Percentiles rank a stretch among this genome's conserved stretches.
These are phyloP conservation scores for Helicolenus hilgendorfi DNA, from an alignment of 2,797 vertebrate genomes.

Conservation along the genomic window DNA sequence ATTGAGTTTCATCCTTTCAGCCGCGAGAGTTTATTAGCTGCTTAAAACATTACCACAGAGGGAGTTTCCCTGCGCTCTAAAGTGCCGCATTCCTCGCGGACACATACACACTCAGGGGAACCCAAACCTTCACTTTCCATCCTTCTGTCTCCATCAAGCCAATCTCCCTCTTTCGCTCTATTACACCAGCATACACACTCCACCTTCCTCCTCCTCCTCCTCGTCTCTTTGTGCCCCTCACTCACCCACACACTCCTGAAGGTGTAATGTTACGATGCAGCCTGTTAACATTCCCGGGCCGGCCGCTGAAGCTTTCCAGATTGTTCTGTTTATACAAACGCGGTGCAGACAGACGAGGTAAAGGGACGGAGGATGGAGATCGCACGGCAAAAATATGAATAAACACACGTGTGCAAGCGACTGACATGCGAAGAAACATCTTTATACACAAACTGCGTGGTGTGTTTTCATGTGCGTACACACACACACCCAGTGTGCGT, in stretches of 20 bases:
- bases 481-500: not conserved
- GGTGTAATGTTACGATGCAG: constrained; percentile 74
- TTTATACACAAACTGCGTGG: not conserved
- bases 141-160: constrained; percentile 32
- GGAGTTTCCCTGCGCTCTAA: constrained; percentile 55
- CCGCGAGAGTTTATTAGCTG: constrained; percentile 76
- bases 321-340: constrained; percentile 78
- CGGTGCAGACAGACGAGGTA: constrained; percentile 11
- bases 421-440: constrained; percentile 2
- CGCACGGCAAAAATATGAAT: not conserved
- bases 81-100: constrained; percentile 67
- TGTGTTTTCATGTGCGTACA: not conserved
- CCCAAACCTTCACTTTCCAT: constrained; percentile 57
- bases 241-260: constrained; percentile 61
- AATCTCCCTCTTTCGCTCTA: constrained; percentile 10
- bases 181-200: constrained; percentile 37
- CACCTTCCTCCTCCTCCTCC: not conserved
- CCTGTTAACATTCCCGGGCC: constrained; percentile 76
- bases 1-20: constrained; percentile 78
- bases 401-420: constrained; percentile 12
- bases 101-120: constrained; percentile 35
- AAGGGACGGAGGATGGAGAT: constrained; percentile 15
- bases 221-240: constrained; percentile 1
- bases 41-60: constrained; percentile 72
- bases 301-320: constrained; percentile 80